These are phyloP conservation scores for Pseudocheirus occidentalis DNA, from an alignment of 2,797 vertebrate genomes.

Conservation along the genomic window DNA sequence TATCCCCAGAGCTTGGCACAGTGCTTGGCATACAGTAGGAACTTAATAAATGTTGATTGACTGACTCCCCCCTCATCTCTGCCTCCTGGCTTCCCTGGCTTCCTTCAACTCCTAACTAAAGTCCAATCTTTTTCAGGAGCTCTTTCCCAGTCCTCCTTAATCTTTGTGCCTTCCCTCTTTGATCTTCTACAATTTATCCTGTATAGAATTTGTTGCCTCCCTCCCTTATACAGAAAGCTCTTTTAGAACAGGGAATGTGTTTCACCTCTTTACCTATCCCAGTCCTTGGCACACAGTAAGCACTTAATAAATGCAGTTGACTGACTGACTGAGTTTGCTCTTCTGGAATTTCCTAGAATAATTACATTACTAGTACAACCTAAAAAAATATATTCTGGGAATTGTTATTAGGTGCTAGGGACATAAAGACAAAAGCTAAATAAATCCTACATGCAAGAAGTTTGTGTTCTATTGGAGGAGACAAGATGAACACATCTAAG, in stretches of 20 bases:
- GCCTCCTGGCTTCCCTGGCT: not conserved
- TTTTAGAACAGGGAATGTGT: not conserved
- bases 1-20: not conserved
- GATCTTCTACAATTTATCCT: not conserved
- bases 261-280: not conserved
- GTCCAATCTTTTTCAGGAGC: not conserved
- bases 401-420: not conserved
- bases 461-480: not conserved
- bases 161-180: not conserved
- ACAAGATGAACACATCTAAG: not conserved
- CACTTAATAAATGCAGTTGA: not conserved
- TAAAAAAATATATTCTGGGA: not conserved
- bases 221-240: not conserved
- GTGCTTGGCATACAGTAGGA: not conserved
- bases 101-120: not conserved
- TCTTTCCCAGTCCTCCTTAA: not conserved
- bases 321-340: not conserved
- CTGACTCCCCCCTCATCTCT: not conserved
- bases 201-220: not conserved
- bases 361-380: not conserved
- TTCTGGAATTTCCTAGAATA: not conserved
- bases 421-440: not conserved
- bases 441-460: not conserved
- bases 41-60: no score
- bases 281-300: not conserved